Evolutionary conservation across 2,888 invertebrate species (phyloP), one percentile per base, ranked within the genome.

Genomic region (Ptycholaimellus sp.): DNA sequence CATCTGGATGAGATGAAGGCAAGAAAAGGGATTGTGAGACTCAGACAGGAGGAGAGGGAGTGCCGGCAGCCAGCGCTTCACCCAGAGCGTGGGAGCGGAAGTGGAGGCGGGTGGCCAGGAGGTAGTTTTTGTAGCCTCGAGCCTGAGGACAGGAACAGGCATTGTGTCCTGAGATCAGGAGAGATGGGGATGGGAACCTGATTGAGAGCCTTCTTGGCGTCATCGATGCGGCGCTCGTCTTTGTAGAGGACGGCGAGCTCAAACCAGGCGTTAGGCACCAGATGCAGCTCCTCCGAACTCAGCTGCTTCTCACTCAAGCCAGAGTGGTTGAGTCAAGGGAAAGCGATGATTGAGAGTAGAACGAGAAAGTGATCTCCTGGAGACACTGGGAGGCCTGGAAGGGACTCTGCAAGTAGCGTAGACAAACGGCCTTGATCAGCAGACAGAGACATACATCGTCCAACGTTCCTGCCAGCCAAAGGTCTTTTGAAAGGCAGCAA

Each of bases 211-310:
- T 69, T 63, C 40, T 72, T 64, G 2, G 81, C 77, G 36, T 70
- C 70, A 21, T 71, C 68, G 30, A 59, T 62, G 33, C 74, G 69
- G 6, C 74, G 74, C 44, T 73, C 68, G 29, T 72, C 68, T 53
- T 73, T 69, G 54, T 76, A 71, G 39, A 83, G 66, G 53, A 79
- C 66, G 1, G 78, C 85, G 50, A 82, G 66, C 60, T 90, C 87
- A 13, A 78, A 74, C 35, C 73, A 67, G 3, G 82, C 71, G 59
- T 77, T 85, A 1, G 87, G 85, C 14, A 79, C 65, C 38, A 90
- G 60, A 62, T 76, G 83, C 1, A 68, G 68, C 57, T 87, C 82
- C 44, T 78, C 75, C 40, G 74, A n/a, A n/a, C n/a, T 73, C 40
- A 87, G 69, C 34, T 71, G 48, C 40, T 57, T 57, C 42, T 61